Evolutionary conservation across 2,888 invertebrate species (phyloP).

Genomic region (Xestia sexstrigata): DNA sequence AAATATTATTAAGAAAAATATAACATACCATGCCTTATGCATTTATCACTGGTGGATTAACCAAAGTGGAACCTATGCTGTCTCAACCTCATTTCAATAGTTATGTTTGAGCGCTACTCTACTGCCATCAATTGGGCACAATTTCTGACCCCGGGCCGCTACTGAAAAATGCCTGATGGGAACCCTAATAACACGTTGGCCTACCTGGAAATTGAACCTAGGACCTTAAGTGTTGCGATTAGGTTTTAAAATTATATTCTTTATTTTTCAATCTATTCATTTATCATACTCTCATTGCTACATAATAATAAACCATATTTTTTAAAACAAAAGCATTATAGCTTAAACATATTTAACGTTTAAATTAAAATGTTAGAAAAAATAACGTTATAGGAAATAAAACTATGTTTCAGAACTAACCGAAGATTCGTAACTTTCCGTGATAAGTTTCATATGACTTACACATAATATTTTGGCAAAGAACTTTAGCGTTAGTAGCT

Average conservation of each 20-base stretch:
- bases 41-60: not conserved
- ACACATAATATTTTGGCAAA: constrained; percentile 14
- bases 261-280: not conserved
- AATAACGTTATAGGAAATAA: not conserved
- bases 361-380: no score
- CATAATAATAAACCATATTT: not conserved
- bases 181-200: not conserved
- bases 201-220: not conserved
- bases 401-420: not conserved
- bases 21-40: not conserved
- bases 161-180: not conserved
- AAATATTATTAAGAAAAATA: not conserved
- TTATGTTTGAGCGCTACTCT: not conserved
- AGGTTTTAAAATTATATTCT: no score
- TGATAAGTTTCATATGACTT: constrained; percentile 13
- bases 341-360: no score
- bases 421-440: not conserved
- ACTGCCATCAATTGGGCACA: not conserved
- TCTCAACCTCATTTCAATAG: not conserved
- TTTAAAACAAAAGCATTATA: no score
- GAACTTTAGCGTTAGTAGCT: not conserved
- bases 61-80: not conserved
- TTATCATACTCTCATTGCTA: no score
- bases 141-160: not conserved
- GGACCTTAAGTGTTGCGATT: no score